These are phyloP conservation scores for Antechinus stuartii DNA, from an alignment of 2,113 vertebrate species.

Conservation along the genomic window DNA sequence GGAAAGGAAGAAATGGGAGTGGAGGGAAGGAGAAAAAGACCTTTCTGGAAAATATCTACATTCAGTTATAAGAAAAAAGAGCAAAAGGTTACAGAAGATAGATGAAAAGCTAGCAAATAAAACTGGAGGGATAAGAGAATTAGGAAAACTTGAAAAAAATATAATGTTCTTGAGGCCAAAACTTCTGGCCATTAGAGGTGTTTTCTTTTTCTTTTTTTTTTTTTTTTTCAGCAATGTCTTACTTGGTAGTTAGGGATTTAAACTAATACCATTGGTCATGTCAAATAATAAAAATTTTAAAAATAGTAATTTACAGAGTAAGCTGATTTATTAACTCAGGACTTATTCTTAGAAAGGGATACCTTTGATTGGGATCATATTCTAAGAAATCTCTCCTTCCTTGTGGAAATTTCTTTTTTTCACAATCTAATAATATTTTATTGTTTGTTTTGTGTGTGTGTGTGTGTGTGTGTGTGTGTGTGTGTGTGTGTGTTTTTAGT, in stretches of 20 bases:
- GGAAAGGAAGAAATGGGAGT: too few relatives aligned
- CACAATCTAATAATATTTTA: too few relatives aligned
- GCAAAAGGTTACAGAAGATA: background rate
- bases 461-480: too few relatives aligned
- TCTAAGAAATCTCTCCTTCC: background rate
- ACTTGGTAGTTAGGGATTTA: background rate
- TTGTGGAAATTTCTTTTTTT: background rate
- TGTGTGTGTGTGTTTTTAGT: too few relatives aligned
- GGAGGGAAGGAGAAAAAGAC: too few relatives aligned
- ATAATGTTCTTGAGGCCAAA: background rate
- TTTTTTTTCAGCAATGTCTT: background rate
- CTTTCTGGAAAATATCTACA: too few relatives aligned
- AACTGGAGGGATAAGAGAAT: background rate
- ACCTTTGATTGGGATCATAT: background rate
- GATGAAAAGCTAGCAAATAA: background rate
- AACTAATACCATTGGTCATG: background rate
- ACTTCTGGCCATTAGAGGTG: background rate
- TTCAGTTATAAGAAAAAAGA: background rate
- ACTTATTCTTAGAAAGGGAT: background rate
- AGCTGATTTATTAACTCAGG: background rate
- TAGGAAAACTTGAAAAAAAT: constrained; percentile 18
- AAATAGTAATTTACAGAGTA: background rate
- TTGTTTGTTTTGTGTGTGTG: too few relatives aligned
- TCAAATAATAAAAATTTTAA: background rate
- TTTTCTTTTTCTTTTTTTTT: background rate